Conservation (phyloP, 2,888 invertebrate genomes). For the Cephonodes hylas region DNA sequence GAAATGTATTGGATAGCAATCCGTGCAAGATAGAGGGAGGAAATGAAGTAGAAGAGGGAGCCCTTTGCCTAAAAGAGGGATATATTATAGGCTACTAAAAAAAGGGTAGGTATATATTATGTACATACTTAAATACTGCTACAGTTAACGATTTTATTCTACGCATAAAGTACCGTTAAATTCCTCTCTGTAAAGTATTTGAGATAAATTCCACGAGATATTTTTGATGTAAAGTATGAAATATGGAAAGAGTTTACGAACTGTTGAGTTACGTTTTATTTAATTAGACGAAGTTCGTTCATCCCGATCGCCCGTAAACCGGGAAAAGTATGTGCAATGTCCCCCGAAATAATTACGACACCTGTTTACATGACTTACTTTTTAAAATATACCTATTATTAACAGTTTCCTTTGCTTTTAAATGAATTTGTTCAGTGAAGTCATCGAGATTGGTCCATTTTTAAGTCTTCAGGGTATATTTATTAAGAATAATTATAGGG, state of each 20-base stretch:
- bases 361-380: neutral
- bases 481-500: too few species aligned
- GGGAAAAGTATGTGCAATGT: neutral
- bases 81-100: too few species aligned
- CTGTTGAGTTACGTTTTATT: neutral
- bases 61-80: too few species aligned
- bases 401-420: neutral
- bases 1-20: too few species aligned
- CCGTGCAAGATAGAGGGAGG: too few species aligned
- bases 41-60: too few species aligned
- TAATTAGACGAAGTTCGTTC: constrained; percentile 3
- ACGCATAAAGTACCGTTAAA: too few species aligned
- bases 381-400: neutral
- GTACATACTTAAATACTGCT: too few species aligned
- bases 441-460: too few species aligned
- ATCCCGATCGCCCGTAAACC: neutral
- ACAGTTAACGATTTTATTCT: too few species aligned
- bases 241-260: neutral
- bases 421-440: neutral
- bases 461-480: too few species aligned
- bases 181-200: neutral
- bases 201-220: neutral
- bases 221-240: neutral
- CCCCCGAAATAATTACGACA: neutral
- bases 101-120: too few species aligned